phyloP scores from a whole-genome alignment of 2,113 vertebrate species.

The Odocoileus hemionus region DNA sequence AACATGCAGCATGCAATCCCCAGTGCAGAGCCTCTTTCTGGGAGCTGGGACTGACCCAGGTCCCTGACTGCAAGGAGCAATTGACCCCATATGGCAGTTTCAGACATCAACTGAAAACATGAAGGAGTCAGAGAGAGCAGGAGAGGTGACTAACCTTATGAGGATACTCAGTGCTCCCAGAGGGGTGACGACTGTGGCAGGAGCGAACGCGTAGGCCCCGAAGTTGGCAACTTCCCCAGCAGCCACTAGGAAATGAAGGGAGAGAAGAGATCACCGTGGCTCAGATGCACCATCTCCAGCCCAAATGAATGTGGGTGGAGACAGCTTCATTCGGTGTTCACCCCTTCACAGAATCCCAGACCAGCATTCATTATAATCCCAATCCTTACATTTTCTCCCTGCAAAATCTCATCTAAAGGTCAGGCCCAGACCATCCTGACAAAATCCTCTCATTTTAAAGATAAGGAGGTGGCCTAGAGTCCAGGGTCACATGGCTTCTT shows the following conservation, averaged over 20 bases:
- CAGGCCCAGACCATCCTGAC: background rate
- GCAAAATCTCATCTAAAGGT: background rate
- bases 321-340: background rate
- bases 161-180: slow-evolving; percentile 96
- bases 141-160: slow-evolving; percentile 86
- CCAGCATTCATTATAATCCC: background rate
- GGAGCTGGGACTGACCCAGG: background rate
- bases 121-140: background rate
- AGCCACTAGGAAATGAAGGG: slow-evolving; percentile 86
- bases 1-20: background rate
- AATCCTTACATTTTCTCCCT: background rate
- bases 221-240: slow-evolving; percentile 95
- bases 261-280: background rate
- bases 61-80: background rate
- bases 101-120: background rate
- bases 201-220: slow-evolving; percentile 93
- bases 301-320: background rate
- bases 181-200: slow-evolving; percentile 94
- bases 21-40: background rate
- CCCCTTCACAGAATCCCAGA: background rate
- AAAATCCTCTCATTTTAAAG: background rate
- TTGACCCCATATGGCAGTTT: background rate
- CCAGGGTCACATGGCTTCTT: background rate
- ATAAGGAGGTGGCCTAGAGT: background rate
- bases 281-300: background rate